Evolutionary conservation across 37 sponge, comb jelly and placozoan species (phyloP), one percentile per base, ranked within the genome.

Genomic region (Geodia barretti): DNA sequence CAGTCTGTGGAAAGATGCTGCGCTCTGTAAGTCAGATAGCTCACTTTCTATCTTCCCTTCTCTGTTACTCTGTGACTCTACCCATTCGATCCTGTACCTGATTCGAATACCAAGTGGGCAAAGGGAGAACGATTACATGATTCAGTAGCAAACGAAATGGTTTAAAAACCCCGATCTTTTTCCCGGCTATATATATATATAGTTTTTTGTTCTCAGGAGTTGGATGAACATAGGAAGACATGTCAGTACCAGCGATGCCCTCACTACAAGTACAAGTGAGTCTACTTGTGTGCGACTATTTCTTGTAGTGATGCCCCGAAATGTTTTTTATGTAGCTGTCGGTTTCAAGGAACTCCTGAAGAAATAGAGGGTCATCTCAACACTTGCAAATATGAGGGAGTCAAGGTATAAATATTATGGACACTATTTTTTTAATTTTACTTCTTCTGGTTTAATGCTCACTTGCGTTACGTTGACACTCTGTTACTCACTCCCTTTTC

Each of bases 241-340:
- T 88, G 89, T 70, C 24, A 81, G 36, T 41, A 68, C 66, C 64
- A 79, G 0, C 37, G 71, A 3, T 91, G 92, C 78, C 92, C 92
- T 70, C 83, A 87, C 62, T 26, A 41, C 62, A 91, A 83, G 67
- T 87, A 87, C 60, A 76, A 77, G 93, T 92, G 41, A 67, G 86
- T 72, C 17, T 0, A 2, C 0, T 4, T 20, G 42, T n/a, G n/a
- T 39, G 43, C 7, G 54, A 47, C 54, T n/a, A n/a, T n/a, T n/a
- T n/a, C n/a, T n/a, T n/a, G n/a, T n/a, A n/a, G 39, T n/a, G 37
- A 29, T 63, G 32, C 17, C 25, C 65, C 47, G n/a, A 28, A 14
- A 33, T 17, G 4, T 37, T 34, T 72, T 39, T 42, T 21, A 26
- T 76, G 39, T 61, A 92, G 93, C 25, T 92, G 93, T 76, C 67